Evolutionary conservation across 1,140 invertebrate genomes (phyloP), one percentile per base, ranked within the genome.

Genomic region (Micrasema longulum): DNA sequence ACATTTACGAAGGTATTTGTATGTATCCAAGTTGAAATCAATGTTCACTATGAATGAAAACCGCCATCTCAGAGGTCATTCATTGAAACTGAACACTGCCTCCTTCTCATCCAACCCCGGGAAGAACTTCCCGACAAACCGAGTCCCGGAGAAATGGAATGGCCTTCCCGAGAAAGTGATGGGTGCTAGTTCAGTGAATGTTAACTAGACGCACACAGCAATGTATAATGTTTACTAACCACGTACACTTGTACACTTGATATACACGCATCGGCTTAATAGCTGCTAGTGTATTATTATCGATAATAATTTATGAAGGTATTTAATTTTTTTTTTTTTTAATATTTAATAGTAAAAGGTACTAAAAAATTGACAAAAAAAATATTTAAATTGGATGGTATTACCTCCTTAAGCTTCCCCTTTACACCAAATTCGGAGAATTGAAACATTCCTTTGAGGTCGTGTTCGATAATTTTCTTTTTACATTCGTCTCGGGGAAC

Each of bases 401-500:
- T 22, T 9, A 60, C 55, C 26, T 60, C 55, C 14, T 60, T 60
- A 6, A 60, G 55, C 20, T 60, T 60, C n/a, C 14, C 12, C 35
- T 10, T 60, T 6, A 31, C 38, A 6, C 26, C 55, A 18, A 60
- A 16, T 3, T 63, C 60, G 0, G 60, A 63, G n/a, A 45, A 63
- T 12, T 63, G 60, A 23, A 47, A 63, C 41, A 23, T 10, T 63
- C 60, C 60, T 11, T 47, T 63, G 1, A 63, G 60, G 14, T 63
- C 60, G 22, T 63, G 60, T 22, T 63, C 60, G 23, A 63, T 63
- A 14, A 63, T 63, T 4, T 16, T 43, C 41, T 63, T 63, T 38
- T 63, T 63, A 11, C 60, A 63, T 12, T 63, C 38, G n/a, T 45
- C 20, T 10, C 45, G 36, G 1, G 38, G 9, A 1, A 63, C 23